phyloP scores from a whole-genome alignment of 1,140 invertebrate species.

The Drosophila takahashii region DNA sequence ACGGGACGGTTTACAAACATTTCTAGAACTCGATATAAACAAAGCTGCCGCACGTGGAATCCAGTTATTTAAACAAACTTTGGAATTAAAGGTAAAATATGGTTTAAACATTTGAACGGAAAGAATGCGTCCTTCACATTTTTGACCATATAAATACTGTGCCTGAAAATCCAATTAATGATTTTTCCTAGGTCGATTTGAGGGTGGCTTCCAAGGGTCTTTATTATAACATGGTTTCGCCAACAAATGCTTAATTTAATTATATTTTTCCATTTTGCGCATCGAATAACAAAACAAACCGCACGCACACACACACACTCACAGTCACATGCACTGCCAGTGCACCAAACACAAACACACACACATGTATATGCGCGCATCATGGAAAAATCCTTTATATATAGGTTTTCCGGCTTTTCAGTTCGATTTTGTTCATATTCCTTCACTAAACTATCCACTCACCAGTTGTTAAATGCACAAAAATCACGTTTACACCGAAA shows the following conservation, averaged over 20 bases:
- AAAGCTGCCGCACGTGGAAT: neutral
- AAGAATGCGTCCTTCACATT: constrained; percentile 21
- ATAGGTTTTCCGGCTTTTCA: neutral
- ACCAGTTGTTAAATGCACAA: constrained; percentile 44
- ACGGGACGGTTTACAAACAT: neutral
- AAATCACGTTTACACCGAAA: constrained; percentile 38
- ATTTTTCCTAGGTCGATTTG: constrained; percentile 10
- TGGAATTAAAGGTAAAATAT: neutral
- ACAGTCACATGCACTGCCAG: constrained; percentile 29
- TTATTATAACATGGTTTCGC: constrained; percentile 12
- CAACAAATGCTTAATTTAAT: constrained; percentile 57
- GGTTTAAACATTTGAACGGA: neutral
- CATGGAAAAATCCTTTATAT: constrained; percentile 2
- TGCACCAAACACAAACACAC: constrained; percentile 17
- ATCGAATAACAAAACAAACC: constrained; percentile 73
- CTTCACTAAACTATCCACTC: constrained; percentile 7
- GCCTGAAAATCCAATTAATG: constrained; percentile 5
- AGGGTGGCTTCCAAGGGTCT: neutral
- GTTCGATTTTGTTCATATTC: neutral
- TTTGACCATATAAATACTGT: neutral
- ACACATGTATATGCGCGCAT: neutral
- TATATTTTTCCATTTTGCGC: constrained; percentile 53
- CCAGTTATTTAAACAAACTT: neutral
- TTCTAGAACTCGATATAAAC: constrained; percentile 3
- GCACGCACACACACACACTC: constrained; percentile 30